Percentiles rank a stretch among this genome's conserved stretches.
phyloP scores from a whole-genome alignment of 2,888 invertebrate species.

The Pristionchus mayeri region DNA sequence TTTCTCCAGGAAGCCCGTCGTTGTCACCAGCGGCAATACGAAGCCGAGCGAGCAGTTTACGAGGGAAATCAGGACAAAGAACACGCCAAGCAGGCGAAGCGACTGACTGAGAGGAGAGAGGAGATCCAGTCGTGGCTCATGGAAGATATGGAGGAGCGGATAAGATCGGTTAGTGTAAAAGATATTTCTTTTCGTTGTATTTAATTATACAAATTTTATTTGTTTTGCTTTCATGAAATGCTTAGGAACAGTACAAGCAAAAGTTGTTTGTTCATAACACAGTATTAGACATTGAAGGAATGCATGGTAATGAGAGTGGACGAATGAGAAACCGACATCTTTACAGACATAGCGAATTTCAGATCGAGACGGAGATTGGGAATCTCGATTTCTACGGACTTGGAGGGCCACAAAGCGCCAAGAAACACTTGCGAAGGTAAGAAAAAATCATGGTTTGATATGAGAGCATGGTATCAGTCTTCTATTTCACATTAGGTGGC shows the following conservation, averaged over 20 bases:
- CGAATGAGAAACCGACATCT: too few relatives aligned
- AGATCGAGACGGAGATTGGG: not conserved
- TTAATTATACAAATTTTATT: too few relatives aligned
- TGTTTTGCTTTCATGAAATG: too few relatives aligned
- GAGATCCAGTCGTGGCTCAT: not conserved
- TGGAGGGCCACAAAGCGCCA: not conserved
- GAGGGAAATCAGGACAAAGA: not conserved
- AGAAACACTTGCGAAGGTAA: constrained; percentile 12
- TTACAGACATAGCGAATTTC: too few relatives aligned
- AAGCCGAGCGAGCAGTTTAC: not conserved
- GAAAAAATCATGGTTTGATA: too few relatives aligned
- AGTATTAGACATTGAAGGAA: too few relatives aligned
- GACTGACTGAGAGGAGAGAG: not conserved
- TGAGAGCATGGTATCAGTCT: too few relatives aligned
- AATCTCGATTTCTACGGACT: not conserved
- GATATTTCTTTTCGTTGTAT: too few relatives aligned
- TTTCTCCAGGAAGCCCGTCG: not conserved
- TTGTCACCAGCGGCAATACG: not conserved
- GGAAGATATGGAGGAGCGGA: constrained; percentile 16
- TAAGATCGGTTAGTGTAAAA: not conserved
- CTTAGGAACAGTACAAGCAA: too few relatives aligned
- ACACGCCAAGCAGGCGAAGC: not conserved
- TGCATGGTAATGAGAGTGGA: too few relatives aligned
- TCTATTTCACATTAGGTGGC: too few relatives aligned
- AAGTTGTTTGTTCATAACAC: too few relatives aligned